phyloP scores from a whole-genome alignment of 2,888 invertebrate genomes.

The Hesperia comma region DNA sequence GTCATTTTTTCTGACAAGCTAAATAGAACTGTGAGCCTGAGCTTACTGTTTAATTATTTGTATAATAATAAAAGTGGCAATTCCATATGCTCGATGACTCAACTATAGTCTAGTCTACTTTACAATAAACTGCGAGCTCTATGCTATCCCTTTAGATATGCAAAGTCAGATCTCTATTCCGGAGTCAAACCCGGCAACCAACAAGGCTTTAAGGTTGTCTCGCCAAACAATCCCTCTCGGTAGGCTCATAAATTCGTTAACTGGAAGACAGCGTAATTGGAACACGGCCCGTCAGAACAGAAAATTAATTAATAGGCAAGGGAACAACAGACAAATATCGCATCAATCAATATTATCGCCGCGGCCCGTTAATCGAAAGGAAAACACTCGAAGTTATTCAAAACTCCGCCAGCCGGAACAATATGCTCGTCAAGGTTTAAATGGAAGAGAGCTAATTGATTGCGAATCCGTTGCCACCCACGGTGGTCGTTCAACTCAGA shows the following conservation, averaged over 20 bases:
- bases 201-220: no score
- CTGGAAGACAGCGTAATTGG: background rate
- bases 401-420: slow-evolving; percentile 1
- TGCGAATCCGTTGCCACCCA: slow-evolving; percentile 13
- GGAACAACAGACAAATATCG: background rate
- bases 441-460: slow-evolving; percentile 23
- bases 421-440: slow-evolving; percentile 13
- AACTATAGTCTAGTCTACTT: no score
- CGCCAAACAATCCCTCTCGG: background rate
- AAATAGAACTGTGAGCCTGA: no score
- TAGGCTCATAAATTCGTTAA: background rate
- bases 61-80: no score
- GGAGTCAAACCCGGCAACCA: no score
- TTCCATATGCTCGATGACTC: no score
- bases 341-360: slow-evolving; percentile 1
- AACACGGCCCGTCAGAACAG: background rate
- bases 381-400: background rate
- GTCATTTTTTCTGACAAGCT: no score
- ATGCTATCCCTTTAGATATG: no score
- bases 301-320: slow-evolving; percentile 3
- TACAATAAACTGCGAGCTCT: no score
- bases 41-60: no score
- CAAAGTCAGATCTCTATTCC: no score
- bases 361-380: background rate
- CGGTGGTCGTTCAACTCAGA: slow-evolving; percentile 20